Conservation (phyloP, 2,888 invertebrate species). For the Atrina japonica region DNA sequence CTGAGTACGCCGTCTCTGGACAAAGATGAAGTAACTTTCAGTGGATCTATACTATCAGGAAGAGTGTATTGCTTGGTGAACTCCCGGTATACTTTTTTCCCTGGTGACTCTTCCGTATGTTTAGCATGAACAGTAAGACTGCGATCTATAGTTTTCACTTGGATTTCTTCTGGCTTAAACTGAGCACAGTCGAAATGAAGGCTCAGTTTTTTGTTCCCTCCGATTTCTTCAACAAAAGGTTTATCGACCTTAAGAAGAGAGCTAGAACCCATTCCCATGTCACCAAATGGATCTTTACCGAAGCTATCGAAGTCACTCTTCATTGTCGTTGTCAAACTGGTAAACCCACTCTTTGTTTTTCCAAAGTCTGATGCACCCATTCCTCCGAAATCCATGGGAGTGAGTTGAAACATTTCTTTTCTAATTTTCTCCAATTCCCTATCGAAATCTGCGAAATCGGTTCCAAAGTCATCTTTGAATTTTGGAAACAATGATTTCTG, state of each 20-base stretch:
- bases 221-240: slow-evolving; percentile 79
- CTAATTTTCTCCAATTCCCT: slow-evolving; percentile 39
- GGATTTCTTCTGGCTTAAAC: slow-evolving; percentile 97
- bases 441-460: slow-evolving; percentile 37
- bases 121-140: slow-evolving; percentile 96
- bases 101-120: slow-evolving; percentile 98
- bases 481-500: slow-evolving; percentile 42
- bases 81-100: slow-evolving; percentile 98
- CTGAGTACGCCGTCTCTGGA: slow-evolving; percentile 98
- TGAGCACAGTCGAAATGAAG: slow-evolving; percentile 98
- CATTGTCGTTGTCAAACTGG: neutral
- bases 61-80: slow-evolving; percentile 98
- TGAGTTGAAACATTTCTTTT: slow-evolving; percentile 40
- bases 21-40: slow-evolving; percentile 96
- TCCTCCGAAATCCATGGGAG: slow-evolving; percentile 18
- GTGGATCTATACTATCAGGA: slow-evolving; percentile 98
- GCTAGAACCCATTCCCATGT: slow-evolving; percentile 15
- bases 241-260: slow-evolving; percentile 57
- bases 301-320: neutral
- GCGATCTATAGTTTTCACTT: slow-evolving; percentile 99
- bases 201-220: slow-evolving; percentile 93
- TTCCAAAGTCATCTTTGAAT: slow-evolving; percentile 32
- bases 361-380: neutral
- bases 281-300: slow-evolving; percentile 24
- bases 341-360: slow-evolving; percentile 3